phyloP scores from a whole-genome alignment of 2,113 vertebrate species.

The Cariama cristata region DNA sequence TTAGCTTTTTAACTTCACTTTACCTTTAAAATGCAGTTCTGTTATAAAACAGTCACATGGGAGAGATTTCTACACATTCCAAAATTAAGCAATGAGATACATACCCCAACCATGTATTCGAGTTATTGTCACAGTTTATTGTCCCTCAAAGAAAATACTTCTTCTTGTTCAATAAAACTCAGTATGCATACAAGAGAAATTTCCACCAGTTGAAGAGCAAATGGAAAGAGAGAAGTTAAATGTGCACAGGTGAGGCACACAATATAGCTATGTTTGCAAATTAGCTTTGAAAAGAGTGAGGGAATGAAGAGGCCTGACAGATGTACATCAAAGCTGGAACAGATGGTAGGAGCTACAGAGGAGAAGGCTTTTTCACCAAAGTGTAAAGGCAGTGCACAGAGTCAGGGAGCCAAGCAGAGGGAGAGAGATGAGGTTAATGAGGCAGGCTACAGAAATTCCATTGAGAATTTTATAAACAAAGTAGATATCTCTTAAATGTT shows the following conservation, averaged over 20 bases:
- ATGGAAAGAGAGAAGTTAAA: neutral
- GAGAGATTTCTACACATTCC: neutral
- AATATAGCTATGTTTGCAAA: neutral
- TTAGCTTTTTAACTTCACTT: neutral
- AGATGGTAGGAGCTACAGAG: neutral
- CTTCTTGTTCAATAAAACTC: neutral
- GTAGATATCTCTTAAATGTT: neutral
- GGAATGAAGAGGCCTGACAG: neutral
- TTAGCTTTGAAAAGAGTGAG: neutral
- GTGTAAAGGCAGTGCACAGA: neutral
- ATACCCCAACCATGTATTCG: neutral
- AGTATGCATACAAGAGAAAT: neutral
- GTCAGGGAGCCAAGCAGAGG: neutral
- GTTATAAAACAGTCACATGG: neutral
- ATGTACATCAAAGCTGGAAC: neutral
- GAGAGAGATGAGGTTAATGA: neutral
- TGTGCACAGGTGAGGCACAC: neutral
- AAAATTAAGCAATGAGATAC: neutral
- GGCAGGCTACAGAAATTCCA: neutral
- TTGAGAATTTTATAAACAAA: neutral
- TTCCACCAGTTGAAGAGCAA: neutral
- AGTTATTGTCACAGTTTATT: neutral
- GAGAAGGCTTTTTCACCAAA: neutral
- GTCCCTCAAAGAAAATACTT: neutral
- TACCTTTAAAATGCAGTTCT: neutral